Evolutionary conservation across 2,888 invertebrate genomes (phyloP).

Genomic region (Lepidocyrtinus sp.): DNA sequence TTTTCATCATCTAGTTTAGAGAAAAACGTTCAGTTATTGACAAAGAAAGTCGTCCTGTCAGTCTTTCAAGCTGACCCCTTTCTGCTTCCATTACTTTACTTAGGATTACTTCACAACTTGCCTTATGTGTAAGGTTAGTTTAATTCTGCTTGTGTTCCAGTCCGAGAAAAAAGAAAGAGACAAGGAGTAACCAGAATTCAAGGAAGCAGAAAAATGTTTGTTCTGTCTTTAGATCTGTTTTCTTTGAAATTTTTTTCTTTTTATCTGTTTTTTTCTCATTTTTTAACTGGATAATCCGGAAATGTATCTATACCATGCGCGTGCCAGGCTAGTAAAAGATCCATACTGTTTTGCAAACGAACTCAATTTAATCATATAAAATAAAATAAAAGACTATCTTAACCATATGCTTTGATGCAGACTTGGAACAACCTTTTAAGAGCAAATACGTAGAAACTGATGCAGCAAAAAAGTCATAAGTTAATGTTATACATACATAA

Average conservation of each 20-base stretch:
- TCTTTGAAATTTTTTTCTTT: not conserved
- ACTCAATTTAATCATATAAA: slow-evolving; percentile 21
- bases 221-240: slow-evolving; percentile 7
- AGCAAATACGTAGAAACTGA: not conserved
- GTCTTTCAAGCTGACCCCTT: no score
- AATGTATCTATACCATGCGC: not conserved
- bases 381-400: not conserved
- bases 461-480: not conserved
- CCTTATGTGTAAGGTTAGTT: no score
- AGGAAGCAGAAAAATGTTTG: slow-evolving; percentile 40
- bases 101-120: no score
- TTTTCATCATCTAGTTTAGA: no score
- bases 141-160: no score
- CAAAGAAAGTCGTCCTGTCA: no score
- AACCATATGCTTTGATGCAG: no score
- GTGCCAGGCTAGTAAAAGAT: no score
- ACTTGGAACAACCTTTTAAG: no score
- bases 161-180: slow-evolving; percentile 19
- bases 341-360: no score
- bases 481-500: slow-evolving; percentile 23
- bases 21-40: no score
- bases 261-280: slow-evolving; percentile 6
- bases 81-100: no score
- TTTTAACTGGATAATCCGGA: slow-evolving; percentile 4
- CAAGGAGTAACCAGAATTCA: slow-evolving; percentile 21